Conservation (phyloP, 1,140 invertebrate genomes). For the Melanaphis sacchari region DNA sequence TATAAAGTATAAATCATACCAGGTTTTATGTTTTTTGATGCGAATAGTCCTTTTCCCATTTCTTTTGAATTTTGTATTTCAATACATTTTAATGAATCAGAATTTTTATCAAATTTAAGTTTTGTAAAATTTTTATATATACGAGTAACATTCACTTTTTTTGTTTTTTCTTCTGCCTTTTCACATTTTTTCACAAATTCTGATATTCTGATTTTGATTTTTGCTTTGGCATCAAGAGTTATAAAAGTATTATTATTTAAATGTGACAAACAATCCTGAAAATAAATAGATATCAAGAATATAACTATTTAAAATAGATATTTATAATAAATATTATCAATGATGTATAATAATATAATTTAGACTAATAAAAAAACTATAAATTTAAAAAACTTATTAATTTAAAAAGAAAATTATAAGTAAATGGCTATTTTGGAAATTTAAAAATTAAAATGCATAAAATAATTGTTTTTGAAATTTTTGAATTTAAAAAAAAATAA, state of each 20-base stretch:
- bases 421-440: too few relatives aligned
- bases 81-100: not conserved
- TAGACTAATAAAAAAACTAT: not conserved
- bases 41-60: constrained; percentile 47
- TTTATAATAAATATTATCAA: not conserved
- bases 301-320: not conserved
- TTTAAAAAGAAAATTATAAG: too few relatives aligned
- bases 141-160: not conserved
- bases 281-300: not conserved
- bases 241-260: not conserved
- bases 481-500: too few relatives aligned
- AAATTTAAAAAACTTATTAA: too few relatives aligned
- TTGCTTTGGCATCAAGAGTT: not conserved
- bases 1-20: not conserved
- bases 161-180: not conserved
- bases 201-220: not conserved
- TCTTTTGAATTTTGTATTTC: not conserved
- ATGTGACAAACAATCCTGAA: constrained; percentile 15
- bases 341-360: not conserved
- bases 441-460: too few relatives aligned
- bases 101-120: not conserved
- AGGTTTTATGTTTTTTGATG: constrained; percentile 36
- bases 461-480: too few relatives aligned
- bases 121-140: not conserved
- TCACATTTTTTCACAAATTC: not conserved